Percentiles rank a stretch among this genome's conserved stretches.
Evolutionary conservation across 2,888 invertebrate genomes (phyloP).

Genomic region (Dolichopus griseipennis): DNA sequence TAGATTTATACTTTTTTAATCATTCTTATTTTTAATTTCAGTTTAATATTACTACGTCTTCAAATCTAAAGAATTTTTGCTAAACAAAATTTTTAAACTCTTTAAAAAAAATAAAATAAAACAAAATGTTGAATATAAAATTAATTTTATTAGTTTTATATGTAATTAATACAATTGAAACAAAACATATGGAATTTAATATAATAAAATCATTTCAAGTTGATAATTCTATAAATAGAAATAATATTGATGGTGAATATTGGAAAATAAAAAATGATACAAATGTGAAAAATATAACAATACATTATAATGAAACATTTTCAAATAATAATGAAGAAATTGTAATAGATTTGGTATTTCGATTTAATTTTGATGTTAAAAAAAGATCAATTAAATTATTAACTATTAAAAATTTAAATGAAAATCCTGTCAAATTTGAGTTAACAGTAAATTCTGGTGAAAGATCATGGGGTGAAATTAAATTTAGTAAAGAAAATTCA

Average conservation of each 20-base stretch:
- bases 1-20: no score
- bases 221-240: not conserved
- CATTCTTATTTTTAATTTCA: no score
- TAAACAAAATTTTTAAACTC: not conserved
- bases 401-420: no score
- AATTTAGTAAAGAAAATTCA: no score
- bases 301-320: not conserved
- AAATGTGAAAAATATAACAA: not conserved
- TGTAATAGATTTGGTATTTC: not conserved
- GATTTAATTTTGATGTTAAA: not conserved
- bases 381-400: no score
- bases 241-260: slow-evolving; percentile 1
- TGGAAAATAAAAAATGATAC: not conserved
- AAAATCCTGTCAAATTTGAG: no score
- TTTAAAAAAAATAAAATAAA: not conserved
- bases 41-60: no score
- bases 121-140: not conserved
- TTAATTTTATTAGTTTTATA: not conserved
- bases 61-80: no score
- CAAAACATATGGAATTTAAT: not conserved
- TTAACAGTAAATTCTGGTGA: no score
- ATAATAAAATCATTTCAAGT: not conserved
- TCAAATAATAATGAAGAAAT: not conserved
- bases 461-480: no score
- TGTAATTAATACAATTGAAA: not conserved